phyloP scores from a whole-genome alignment of 2,797 vertebrate species.

The Clamator glandarius region DNA sequence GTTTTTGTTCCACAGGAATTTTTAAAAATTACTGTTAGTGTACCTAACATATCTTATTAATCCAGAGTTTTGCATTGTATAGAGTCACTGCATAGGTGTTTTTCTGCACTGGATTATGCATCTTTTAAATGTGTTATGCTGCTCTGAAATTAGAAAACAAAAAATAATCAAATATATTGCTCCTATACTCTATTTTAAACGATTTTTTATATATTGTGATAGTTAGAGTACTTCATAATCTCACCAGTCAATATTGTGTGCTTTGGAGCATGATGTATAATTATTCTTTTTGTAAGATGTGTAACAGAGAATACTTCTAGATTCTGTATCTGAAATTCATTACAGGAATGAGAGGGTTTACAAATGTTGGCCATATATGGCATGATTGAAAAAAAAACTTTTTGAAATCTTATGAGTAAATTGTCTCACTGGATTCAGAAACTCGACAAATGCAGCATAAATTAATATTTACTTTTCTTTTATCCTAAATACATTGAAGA shows the following conservation, averaged over 20 bases:
- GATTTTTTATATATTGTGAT: background rate
- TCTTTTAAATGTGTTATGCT: background rate
- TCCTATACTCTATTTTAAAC: background rate
- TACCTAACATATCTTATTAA: background rate
- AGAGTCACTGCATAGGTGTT: background rate
- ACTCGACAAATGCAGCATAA: background rate
- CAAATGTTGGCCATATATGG: background rate
- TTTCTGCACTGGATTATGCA: background rate
- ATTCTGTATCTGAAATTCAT: background rate
- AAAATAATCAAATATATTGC: background rate
- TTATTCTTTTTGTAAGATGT: background rate
- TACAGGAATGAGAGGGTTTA: background rate
- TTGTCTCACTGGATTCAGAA: background rate
- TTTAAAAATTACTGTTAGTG: background rate
- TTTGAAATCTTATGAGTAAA: background rate
- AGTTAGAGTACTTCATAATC: background rate
- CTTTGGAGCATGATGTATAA: background rate
- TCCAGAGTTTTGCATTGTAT: background rate
- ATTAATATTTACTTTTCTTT: background rate
- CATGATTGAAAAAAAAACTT: background rate
- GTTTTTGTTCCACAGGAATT: background rate
- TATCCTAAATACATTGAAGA: background rate
- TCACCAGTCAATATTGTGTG: background rate
- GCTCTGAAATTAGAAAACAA: background rate
- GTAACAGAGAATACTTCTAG: slow-evolving; percentile 1